A percentile compares a stretch with the other conserved stretches of the same genome.
Conservation (phyloP, 2,888 invertebrate species). For the Cephus sareptanus region DNA sequence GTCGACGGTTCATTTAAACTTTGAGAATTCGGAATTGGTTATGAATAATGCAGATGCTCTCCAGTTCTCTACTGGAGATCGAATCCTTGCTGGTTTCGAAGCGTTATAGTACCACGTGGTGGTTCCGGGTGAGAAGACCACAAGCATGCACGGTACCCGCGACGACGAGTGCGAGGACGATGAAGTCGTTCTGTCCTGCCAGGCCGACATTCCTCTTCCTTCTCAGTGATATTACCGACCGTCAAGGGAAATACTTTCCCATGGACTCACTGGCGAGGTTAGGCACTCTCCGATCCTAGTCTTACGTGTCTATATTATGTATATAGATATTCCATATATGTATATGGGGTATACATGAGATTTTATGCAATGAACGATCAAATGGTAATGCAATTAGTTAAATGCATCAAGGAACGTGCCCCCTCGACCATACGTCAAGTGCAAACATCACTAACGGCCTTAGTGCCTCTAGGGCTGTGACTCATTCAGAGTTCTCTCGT, state of each 20-base stretch:
- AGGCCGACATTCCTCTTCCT: conserved; percentile 28
- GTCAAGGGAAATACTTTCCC: background rate
- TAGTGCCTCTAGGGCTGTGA: conserved; percentile 14
- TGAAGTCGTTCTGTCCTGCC: conserved; percentile 34
- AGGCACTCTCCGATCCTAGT: background rate
- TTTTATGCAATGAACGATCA: conserved; percentile 15
- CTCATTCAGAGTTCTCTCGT: conserved; percentile 16
- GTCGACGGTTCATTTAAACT: conserved; percentile 53
- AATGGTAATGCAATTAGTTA: conserved; percentile 41
- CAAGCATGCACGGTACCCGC: conserved; percentile 38
- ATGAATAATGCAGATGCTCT: conserved; percentile 60
- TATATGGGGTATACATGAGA: background rate
- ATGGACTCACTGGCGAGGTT: background rate
- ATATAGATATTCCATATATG: background rate
- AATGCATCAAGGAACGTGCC: conserved; percentile 28
- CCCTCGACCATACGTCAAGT: conserved; percentile 26
- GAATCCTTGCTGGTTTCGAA: conserved; percentile 43
- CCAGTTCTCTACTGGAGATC: conserved; percentile 41
- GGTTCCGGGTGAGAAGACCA: conserved; percentile 46
- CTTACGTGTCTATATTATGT: background rate
- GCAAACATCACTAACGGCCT: conserved; percentile 29
- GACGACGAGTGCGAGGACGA: conserved; percentile 30
- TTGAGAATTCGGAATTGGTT: conserved; percentile 62
- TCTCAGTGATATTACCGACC: background rate
- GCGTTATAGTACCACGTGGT: conserved; percentile 27